These are phyloP conservation scores for Heliconius hermathena DNA, from an alignment of 1,140 invertebrate genomes.

Conservation along the genomic window DNA sequence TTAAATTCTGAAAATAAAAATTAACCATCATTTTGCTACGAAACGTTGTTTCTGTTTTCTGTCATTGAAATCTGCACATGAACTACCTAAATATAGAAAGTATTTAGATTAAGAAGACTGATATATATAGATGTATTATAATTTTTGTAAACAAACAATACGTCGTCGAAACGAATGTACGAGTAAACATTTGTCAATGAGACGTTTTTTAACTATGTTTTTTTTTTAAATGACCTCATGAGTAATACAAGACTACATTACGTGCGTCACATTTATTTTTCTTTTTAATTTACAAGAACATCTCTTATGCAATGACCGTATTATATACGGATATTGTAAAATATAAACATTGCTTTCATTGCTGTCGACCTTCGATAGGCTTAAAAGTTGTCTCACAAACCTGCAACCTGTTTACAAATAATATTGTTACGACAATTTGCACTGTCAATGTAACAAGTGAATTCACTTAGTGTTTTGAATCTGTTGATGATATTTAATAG, in stretches of 20 bases:
- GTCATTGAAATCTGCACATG: too few relatives aligned
- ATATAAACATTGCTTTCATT: constrained; percentile 37
- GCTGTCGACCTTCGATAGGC: constrained; percentile 47
- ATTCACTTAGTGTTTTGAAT: constrained; percentile 24
- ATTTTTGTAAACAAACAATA: too few relatives aligned
- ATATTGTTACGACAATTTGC: constrained; percentile 31
- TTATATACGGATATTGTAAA: constrained; percentile 27
- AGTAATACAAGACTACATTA: background rate
- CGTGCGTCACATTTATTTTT: background rate
- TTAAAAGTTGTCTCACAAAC: constrained; percentile 50
- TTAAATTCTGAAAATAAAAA: too few relatives aligned
- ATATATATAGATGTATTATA: too few relatives aligned
- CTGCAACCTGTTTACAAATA: constrained; percentile 36
- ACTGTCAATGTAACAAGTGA: constrained; percentile 21
- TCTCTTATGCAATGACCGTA: constrained; percentile 22
- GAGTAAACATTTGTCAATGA: background rate
- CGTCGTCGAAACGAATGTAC: too few relatives aligned
- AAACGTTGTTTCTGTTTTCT: too few relatives aligned
- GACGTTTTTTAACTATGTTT: background rate
- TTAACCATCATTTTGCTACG: too few relatives aligned
- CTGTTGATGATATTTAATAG: background rate
- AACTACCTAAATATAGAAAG: too few relatives aligned
- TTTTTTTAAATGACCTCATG: background rate
- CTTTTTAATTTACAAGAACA: constrained; percentile 23
- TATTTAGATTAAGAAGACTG: too few relatives aligned